phyloP scores from a whole-genome alignment of 1,140 invertebrate species.

The Euura saliciscinereae region DNA sequence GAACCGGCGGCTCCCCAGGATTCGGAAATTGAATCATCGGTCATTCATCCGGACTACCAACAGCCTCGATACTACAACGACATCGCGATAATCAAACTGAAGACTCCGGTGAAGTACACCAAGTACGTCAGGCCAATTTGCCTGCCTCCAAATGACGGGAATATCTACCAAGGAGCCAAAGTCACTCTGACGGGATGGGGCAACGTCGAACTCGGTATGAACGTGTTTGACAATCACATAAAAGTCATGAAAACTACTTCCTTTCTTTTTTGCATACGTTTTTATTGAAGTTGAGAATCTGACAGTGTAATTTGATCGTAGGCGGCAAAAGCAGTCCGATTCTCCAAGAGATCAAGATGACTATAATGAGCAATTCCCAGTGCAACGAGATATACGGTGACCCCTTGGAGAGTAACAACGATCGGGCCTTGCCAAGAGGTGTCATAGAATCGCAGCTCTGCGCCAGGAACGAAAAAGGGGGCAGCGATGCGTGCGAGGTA shows the following conservation, averaged over 20 bases:
- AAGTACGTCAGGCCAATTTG: constrained; percentile 54
- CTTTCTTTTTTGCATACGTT: no score
- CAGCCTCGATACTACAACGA: constrained; percentile 57
- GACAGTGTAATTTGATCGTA: not conserved
- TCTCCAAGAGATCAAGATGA: not conserved
- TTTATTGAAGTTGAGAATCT: no score
- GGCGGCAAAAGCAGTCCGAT: not conserved
- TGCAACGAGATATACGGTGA: not conserved
- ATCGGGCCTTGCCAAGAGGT: not conserved
- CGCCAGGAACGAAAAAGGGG: constrained; percentile 48
- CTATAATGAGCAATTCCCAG: not conserved
- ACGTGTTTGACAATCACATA: no score
- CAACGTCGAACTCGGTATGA: not conserved
- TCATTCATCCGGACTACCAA: constrained; percentile 53
- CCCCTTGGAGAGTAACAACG: not conserved
- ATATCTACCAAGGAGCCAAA: constrained; percentile 23
- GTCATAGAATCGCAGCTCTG: constrained; percentile 34
- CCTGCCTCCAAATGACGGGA: constrained; percentile 42
- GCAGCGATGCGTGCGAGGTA: constrained; percentile 55
- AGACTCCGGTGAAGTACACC: constrained; percentile 35
- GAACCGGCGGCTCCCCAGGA: not conserved
- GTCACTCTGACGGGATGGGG: constrained; percentile 52
- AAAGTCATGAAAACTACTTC: no score
- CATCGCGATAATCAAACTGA: constrained; percentile 58
- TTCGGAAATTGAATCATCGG: not conserved